Base-by-base conservation (phyloP, 2,888 invertebrate genomes). In the Hoplodrina blanda region DNA sequence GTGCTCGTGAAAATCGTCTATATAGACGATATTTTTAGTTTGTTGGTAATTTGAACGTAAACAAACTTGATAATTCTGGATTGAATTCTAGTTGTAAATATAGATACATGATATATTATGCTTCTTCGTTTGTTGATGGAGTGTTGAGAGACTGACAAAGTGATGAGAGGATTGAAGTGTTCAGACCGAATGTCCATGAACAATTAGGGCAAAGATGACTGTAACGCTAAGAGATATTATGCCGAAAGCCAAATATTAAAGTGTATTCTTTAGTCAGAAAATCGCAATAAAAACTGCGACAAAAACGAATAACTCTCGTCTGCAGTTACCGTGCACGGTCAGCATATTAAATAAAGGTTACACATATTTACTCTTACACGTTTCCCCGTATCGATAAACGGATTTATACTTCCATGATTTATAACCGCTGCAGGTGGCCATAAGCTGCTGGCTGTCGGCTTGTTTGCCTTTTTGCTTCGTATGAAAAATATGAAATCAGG, bases 1-100 rank as follows among this genome's bases (percentile, higher is more conserved):
- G 55, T 79, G 68, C 82, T 80, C 76, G 73, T 82, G 81, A 80
- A 82, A 82, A 73, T 72, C n/a, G 56, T 78, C 69, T 73, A 72
- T 69, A 54, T 63, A 46, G 62, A 77, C 8, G 67, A 63, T 76
- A 79, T 81, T 71, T 74, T 74, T 71, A 72, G 65, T 59, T 68
- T 62, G 61, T 71, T 64, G 0, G 73, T 73, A 69, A 73, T 61
- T 54, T 61, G 15, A 56, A 70, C 62, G 65, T 80, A 80, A 80
- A 82, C 73, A 74, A 68, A 66, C 62, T 67, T 56, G 57, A 64
- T 76, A 62, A 76, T 64, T 64, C 20, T 56, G 60, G 49, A 52
- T 73, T 62, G 25, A 53, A 67, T 50, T 54, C 15, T 54, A 46
- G 46, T 49, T 57, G 46, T 64, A 70, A 57, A 80, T 70, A 76